A percentile compares a stretch with the other conserved stretches of the same genome.
Conservation (phyloP, 2,113 vertebrate species). For the Corythornis cristatus region DNA sequence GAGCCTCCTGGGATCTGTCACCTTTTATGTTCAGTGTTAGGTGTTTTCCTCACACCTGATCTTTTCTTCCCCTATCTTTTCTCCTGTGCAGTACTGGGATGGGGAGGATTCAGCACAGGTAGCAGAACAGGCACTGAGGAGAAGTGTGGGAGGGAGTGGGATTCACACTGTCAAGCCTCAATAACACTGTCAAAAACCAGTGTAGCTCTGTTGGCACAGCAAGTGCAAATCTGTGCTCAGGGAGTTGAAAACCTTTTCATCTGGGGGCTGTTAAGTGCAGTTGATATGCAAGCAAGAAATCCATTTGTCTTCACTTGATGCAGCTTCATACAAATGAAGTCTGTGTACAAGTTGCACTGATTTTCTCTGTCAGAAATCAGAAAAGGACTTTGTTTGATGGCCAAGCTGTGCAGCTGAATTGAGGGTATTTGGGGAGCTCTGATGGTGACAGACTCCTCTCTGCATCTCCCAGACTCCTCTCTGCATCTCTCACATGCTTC, state of each 20-base stretch:
- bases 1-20: not conserved
- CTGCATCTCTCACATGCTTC: not conserved
- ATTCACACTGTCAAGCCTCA: conserved; percentile 19
- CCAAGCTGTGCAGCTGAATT: not conserved
- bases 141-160: not conserved
- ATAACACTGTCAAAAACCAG: not conserved
- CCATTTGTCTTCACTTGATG: not conserved
- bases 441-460: not conserved
- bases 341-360: not conserved
- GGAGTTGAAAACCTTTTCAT: not conserved
- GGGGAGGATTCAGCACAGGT: not conserved
- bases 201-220: not conserved
- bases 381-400: not conserved
- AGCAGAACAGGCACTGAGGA: not conserved
- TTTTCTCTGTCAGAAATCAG: not conserved
- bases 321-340: not conserved
- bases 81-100: not conserved
- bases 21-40: not conserved
- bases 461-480: not conserved
- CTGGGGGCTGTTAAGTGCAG: not conserved
- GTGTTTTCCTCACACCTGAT: not conserved
- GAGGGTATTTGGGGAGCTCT: not conserved
- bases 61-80: not conserved
- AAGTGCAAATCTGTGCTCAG: not conserved
- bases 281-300: not conserved